Percentiles rank a stretch among this genome's conserved stretches.
Evolutionary conservation across 2,113 vertebrate genomes (phyloP).

Genomic region (Solenodon paradoxus): DNA sequence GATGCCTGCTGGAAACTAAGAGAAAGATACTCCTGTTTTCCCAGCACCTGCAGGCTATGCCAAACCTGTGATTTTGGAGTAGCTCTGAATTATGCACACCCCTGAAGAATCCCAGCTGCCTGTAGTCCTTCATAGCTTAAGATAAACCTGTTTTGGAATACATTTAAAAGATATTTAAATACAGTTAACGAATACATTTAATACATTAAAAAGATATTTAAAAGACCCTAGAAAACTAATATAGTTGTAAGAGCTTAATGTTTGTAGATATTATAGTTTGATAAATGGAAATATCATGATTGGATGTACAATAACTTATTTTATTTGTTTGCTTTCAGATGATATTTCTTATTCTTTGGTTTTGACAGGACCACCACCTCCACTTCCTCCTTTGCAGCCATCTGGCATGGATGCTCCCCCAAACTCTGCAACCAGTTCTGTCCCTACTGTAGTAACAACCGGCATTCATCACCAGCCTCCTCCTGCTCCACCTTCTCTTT

Average conservation of each 20-base stretch:
- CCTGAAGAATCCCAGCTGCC: background rate
- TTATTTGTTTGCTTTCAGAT: constrained; percentile 78
- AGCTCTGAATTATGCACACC: background rate
- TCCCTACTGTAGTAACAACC: constrained; percentile 96
- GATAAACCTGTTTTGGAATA: constrained; percentile 17
- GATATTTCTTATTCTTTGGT: constrained; percentile 78
- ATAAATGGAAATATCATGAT: constrained; percentile 50
- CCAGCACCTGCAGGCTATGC: background rate
- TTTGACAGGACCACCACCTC: constrained; percentile 93
- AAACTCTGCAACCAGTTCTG: constrained; percentile 94
- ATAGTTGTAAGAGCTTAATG: constrained; percentile 18
- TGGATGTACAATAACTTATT: constrained; percentile 72
- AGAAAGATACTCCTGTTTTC: background rate
- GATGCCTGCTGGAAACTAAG: background rate
- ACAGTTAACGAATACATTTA: no score
- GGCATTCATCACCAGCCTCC: constrained; percentile 94
- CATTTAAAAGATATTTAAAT: background rate
- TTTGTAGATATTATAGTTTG: constrained; percentile 45
- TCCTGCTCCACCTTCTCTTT: constrained; percentile 90
- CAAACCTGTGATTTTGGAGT: background rate
- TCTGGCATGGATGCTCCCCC: constrained; percentile 96
- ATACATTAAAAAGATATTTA: background rate
- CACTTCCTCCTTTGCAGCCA: constrained; percentile 93
- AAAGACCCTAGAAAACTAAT: constrained; percentile 3
- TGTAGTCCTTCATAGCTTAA: background rate